Conservation (phyloP, 2,888 invertebrate species). For the Exephanes ischioxanthus region DNA sequence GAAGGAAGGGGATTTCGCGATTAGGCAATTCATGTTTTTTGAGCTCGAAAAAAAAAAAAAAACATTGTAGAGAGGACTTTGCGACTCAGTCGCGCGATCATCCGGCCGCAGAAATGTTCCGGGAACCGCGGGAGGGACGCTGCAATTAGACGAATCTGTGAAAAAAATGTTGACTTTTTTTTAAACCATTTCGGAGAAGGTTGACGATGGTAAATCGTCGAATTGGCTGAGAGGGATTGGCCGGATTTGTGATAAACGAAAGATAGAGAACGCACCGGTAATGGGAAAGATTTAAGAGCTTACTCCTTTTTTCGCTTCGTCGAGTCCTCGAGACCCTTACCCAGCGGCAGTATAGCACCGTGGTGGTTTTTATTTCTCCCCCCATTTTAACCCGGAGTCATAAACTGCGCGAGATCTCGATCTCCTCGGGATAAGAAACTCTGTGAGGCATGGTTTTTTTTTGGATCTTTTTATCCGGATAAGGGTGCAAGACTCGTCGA, state of each 20-base stretch:
- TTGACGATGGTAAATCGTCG: constrained; percentile 19
- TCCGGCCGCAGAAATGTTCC: constrained; percentile 70
- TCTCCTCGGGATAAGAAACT: constrained; percentile 1
- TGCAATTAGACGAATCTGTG: constrained; percentile 72
- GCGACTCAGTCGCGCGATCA: constrained; percentile 65
- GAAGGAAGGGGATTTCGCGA: background rate
- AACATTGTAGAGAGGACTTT: background rate
- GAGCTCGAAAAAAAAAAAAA: background rate
- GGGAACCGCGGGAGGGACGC: constrained; percentile 53
- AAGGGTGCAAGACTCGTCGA: constrained; percentile 9
- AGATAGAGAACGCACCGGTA: constrained; percentile 11
- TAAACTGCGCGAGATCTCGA: constrained; percentile 9
- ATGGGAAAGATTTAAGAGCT: constrained; percentile 39
- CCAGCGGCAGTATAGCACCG: background rate
- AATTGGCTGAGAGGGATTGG: constrained; percentile 22
- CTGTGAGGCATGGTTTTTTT: background rate
- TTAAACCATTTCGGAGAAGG: constrained; percentile 45
- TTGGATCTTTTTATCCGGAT: background rate
- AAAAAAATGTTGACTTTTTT: constrained; percentile 56
- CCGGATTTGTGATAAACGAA: background rate
- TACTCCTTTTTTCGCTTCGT: constrained; percentile 35
- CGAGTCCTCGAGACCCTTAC: constrained; percentile 4
- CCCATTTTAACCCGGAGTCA: constrained; percentile 5
- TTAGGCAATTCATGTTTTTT: background rate
- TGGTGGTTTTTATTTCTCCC: background rate